Percentiles rank a stretch among this genome's conserved stretches.
Conservation (phyloP, 2,888 invertebrate genomes). For the Caenorhabditis sulstoni region DNA sequence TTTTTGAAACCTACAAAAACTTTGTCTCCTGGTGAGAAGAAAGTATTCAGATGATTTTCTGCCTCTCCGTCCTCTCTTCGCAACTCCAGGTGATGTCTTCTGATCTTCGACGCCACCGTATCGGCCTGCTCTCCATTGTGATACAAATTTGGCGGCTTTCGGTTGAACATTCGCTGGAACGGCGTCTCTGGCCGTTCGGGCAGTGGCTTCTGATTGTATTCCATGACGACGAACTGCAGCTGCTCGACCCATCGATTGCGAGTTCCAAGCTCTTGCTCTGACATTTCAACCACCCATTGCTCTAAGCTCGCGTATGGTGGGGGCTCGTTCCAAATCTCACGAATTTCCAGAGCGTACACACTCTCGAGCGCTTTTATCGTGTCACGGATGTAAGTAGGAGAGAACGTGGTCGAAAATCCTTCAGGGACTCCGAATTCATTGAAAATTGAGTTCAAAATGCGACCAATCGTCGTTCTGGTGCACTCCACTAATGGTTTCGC, state of each 20-base stretch:
- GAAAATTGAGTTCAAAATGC: constrained; percentile 58
- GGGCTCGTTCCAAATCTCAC: constrained; percentile 62
- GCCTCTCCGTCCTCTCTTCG: constrained; percentile 14
- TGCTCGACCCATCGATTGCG: constrained; percentile 64
- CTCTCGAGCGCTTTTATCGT: constrained; percentile 52
- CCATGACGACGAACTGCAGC: constrained; percentile 58
- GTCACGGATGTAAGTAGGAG: constrained; percentile 57
- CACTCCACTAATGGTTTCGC: constrained; percentile 49
- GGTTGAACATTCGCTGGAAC: constrained; percentile 61
- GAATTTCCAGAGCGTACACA: constrained; percentile 52
- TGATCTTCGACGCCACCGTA: neutral
- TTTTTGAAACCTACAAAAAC: constrained; percentile 57
- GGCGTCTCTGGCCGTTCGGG: neutral
- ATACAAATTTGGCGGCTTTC: constrained; percentile 57
- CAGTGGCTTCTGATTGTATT: constrained; percentile 53
- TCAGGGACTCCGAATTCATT: constrained; percentile 64
- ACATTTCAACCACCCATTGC: constrained; percentile 32
- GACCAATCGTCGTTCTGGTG: constrained; percentile 22
- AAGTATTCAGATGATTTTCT: neutral
- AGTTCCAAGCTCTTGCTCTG: constrained; percentile 45
- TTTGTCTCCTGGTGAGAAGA: constrained; percentile 29
- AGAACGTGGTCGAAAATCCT: constrained; percentile 51
- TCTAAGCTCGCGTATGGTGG: constrained; percentile 49
- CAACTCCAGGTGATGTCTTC: constrained; percentile 18
- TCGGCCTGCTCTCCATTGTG: constrained; percentile 15